Evolutionary conservation across 2,113 vertebrate genomes (phyloP), one percentile per base, ranked within the genome.

Genomic region (Lutjanus erythropterus): DNA sequence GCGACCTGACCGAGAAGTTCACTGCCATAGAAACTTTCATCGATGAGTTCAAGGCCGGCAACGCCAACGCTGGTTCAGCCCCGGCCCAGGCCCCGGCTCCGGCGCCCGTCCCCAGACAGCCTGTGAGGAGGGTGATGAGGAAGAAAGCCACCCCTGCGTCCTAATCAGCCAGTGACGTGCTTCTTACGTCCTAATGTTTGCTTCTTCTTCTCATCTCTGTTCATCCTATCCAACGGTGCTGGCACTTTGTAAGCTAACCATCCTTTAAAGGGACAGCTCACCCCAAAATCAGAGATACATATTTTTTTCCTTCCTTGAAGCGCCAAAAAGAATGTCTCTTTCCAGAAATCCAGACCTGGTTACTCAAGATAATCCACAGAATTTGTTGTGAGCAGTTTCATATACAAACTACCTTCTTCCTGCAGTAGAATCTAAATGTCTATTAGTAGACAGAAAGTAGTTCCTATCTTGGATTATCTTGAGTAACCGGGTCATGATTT

Each of bases 1-100:
- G 93, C 0, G 95, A 96, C 27, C 92, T 96, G 53, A 94, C 91
- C 0, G 95, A 95, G 71, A 96, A 95, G 91, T 94, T 96, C 25
- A 25, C 69, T 1, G 80, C 89, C 66, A 81, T 95, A 2, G 95
- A 96, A 69, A 86, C 91, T 0, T 94, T 94, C 77, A 89, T 96
- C 1, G 95, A 96, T 0, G 94, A 95, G 73, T 47, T 94, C 19
- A 96, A 96, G 81, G 75, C 79, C 0, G 56, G 80, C 6, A 62
- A 75, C 7, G 3, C 50, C 60, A 55, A 56, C 55, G 0, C 33
- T 0, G 68, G 6, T 14, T 29, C 86, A 0, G 76, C 46, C 7
- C 6, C 59, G 0, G 74, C 41, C 3, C 64, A 41, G 2, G 52
- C 25, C 10, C 15, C 44, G 2, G 53, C 25, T 6, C 19, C 60